These are phyloP conservation scores for Festucalex cinctus DNA, from an alignment of 2,113 vertebrate species.

Conservation along the genomic window DNA sequence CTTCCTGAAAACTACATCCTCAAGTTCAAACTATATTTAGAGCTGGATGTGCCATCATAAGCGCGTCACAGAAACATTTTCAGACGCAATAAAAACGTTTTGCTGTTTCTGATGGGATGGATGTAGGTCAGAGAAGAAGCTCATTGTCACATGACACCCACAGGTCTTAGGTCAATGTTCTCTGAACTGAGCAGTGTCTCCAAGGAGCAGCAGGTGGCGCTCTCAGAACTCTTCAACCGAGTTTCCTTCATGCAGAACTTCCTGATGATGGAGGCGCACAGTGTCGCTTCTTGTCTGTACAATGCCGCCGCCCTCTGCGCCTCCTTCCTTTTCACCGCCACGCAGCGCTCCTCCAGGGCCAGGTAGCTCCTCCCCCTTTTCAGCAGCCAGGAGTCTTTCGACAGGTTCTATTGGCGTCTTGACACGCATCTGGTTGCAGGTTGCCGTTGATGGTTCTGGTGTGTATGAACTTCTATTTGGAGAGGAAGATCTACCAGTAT, in stretches of 20 bases:
- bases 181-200: conserved; percentile 69
- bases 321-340: conserved; percentile 71
- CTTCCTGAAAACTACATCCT: too few species aligned
- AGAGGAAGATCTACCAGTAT: conserved; percentile 66
- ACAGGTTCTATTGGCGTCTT: neutral
- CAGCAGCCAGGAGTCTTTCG: neutral
- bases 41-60: neutral
- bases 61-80: too few species aligned
- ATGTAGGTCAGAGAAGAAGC: neutral
- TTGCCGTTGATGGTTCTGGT: conserved; percentile 66
- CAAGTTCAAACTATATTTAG: neutral
- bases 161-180: conserved; percentile 72
- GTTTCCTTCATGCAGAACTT: conserved; percentile 78
- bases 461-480: conserved; percentile 73
- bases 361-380: conserved; percentile 62
- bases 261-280: conserved; percentile 75
- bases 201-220: conserved; percentile 72
- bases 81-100: too few species aligned
- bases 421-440: conserved; percentile 39
- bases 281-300: conserved; percentile 73
- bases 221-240: conserved; percentile 76
- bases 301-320: conserved; percentile 67
- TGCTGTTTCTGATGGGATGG: too few species aligned
- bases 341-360: conserved; percentile 71
- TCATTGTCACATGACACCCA: neutral